These are phyloP conservation scores for Potamarius usumacintae DNA, from an alignment of 2,113 vertebrate species.

Conservation along the genomic window DNA sequence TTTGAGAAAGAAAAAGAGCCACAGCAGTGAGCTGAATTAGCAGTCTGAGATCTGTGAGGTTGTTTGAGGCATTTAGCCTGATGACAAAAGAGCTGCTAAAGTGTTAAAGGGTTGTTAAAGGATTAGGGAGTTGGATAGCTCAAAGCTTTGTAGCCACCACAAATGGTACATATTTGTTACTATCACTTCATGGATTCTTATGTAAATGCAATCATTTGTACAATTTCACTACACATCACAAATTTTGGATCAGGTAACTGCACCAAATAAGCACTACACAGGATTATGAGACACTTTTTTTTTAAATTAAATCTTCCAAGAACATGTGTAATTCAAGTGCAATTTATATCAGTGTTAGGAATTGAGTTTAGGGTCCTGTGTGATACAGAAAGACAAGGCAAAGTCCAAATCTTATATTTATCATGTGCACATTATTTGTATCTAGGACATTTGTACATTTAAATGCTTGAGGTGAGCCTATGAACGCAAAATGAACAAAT, in stretches of 20 bases:
- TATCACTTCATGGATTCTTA: not conserved
- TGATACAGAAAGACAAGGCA: not conserved
- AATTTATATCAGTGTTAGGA: not conserved
- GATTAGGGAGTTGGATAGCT: conserved; percentile 1
- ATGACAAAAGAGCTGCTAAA: conserved; percentile 13
- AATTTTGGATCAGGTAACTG: not conserved
- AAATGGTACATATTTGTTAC: not conserved
- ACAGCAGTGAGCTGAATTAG: not conserved
- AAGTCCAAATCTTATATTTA: not conserved
- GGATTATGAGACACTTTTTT: not conserved
- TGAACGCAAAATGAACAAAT: not conserved
- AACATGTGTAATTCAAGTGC: not conserved
- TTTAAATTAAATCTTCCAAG: not conserved
- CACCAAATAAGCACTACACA: not conserved
- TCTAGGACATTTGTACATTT: not conserved
- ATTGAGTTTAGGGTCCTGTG: not conserved
- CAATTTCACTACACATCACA: not conserved
- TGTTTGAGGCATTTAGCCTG: not conserved
- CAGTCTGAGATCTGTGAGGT: not conserved
- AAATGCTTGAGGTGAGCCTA: not conserved
- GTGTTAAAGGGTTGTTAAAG: conserved; percentile 15
- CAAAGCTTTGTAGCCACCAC: not conserved
- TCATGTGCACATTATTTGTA: not conserved
- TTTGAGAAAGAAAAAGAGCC: not conserved
- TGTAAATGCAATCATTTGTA: not conserved